These are phyloP conservation scores for Sebastiscus albofasciatus DNA, from an alignment of 2,797 vertebrate genomes.

Conservation along the genomic window DNA sequence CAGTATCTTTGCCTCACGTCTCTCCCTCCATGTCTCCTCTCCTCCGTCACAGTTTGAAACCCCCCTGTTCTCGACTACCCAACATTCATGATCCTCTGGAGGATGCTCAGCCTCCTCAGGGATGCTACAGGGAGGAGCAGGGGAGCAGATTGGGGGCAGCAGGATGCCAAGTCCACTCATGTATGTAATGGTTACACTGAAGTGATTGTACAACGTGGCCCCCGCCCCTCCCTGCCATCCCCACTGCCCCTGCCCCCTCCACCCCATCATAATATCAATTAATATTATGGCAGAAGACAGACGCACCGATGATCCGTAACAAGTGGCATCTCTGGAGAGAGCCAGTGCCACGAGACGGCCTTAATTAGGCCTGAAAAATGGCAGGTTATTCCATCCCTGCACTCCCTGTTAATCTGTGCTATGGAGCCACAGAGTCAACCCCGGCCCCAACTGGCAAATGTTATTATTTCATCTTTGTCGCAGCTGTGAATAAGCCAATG, in stretches of 20 bases:
- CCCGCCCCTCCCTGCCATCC: conserved; percentile 1
- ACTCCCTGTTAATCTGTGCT: conserved; percentile 71
- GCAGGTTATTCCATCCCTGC: conserved; percentile 72
- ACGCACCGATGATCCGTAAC: conserved; percentile 77
- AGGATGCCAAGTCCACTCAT: conserved; percentile 69
- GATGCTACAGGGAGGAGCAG: conserved; percentile 30
- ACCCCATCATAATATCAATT: conserved; percentile 82
- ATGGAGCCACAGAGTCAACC: conserved; percentile 57
- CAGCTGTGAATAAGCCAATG: conserved; percentile 61
- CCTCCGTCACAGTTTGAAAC: not conserved
- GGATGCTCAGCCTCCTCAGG: conserved; percentile 5
- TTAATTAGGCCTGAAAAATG: conserved; percentile 83
- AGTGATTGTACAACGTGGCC: conserved; percentile 64
- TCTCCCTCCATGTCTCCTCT: not conserved
- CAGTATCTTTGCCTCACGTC: not conserved
- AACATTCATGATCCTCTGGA: not conserved
- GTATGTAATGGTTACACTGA: conserved; percentile 75
- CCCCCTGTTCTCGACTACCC: not conserved
- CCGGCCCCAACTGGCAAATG: conserved; percentile 62
- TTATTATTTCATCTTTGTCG: conserved; percentile 76
- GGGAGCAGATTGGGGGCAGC: conserved; percentile 53
- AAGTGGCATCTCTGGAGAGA: conserved; percentile 76
- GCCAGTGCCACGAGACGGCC: conserved; percentile 63
- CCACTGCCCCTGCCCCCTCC: conserved; percentile 43
- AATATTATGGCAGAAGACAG: conserved; percentile 81